Evolutionary conservation across 2,113 vertebrate species (phyloP).

Genomic region (Lepus americanus): DNA sequence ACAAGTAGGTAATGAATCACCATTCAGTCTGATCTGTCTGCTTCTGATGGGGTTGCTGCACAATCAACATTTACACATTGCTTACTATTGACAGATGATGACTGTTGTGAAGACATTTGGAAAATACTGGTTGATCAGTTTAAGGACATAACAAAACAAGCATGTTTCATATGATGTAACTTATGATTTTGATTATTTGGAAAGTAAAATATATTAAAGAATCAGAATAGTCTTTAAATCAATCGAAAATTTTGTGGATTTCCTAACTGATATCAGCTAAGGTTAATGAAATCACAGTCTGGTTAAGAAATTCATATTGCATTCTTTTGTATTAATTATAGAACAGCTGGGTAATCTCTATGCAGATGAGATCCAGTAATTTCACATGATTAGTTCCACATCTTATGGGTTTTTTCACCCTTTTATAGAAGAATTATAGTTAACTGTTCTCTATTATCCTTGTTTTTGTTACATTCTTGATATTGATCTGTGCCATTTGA

Average conservation of each 20-base stretch:
- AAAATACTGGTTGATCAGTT: background rate
- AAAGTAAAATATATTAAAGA: background rate
- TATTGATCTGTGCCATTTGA: background rate
- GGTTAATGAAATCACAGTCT: background rate
- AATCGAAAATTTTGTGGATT: slow-evolving; percentile 8
- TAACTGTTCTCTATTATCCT: background rate
- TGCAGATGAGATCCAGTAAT: background rate
- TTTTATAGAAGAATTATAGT: background rate
- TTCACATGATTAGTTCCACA: background rate
- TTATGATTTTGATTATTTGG: background rate
- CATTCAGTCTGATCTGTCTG: background rate
- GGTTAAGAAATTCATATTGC: background rate
- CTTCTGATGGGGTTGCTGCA: background rate
- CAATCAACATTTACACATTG: background rate
- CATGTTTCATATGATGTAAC: background rate
- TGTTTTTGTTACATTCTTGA: background rate
- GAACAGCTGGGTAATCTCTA: background rate
- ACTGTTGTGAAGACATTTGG: background rate
- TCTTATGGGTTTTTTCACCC: background rate
- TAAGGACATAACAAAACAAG: background rate
- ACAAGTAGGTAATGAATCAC: background rate
- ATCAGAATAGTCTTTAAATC: background rate
- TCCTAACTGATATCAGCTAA: background rate
- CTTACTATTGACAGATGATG: background rate
- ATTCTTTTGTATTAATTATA: background rate